Evolutionary conservation across 2,113 vertebrate genomes (phyloP).

Genomic region (Scalopus aquaticus): DNA sequence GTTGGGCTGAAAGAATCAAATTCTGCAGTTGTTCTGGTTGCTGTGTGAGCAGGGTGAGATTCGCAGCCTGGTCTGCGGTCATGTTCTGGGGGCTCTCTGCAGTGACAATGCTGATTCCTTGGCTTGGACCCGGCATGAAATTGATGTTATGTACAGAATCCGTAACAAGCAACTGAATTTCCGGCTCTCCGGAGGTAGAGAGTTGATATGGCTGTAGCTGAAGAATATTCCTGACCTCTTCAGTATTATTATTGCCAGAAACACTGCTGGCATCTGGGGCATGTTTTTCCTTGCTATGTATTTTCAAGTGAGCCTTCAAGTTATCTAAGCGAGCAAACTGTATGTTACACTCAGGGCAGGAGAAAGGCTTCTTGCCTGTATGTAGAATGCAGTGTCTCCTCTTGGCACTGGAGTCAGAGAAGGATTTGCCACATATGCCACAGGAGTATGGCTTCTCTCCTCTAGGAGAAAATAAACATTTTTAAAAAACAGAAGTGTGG

Average conservation of each 20-base stretch:
- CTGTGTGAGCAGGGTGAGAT: slow-evolving; percentile 90
- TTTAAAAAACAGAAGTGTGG: too few relatives aligned
- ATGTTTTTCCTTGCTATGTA: slow-evolving; percentile 93
- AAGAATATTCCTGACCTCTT: slow-evolving; percentile 88
- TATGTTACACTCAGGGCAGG: slow-evolving; percentile 91
- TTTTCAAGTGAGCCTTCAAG: slow-evolving; percentile 94
- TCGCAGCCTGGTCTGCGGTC: slow-evolving; percentile 81
- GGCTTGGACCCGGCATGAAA: slow-evolving; percentile 89
- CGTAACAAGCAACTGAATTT: slow-evolving; percentile 94
- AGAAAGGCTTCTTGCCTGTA: slow-evolving; percentile 95
- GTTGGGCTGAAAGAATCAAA: slow-evolving; percentile 88
- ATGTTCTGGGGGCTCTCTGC: slow-evolving; percentile 81
- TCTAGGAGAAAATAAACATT: slow-evolving; percentile 82
- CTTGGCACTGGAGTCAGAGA: slow-evolving; percentile 95
- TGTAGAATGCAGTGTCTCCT: slow-evolving; percentile 95
- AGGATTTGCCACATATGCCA: slow-evolving; percentile 92
- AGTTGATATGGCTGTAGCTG: slow-evolving; percentile 94
- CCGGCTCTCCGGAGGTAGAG: slow-evolving; percentile 88
- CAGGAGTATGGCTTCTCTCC: slow-evolving; percentile 97
- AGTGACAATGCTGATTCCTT: slow-evolving; percentile 91
- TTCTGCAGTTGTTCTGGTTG: slow-evolving; percentile 89
- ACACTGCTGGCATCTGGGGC: slow-evolving; percentile 32
- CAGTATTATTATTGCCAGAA: slow-evolving; percentile 9
- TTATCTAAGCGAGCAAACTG: slow-evolving; percentile 97
- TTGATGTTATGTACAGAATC: slow-evolving; percentile 91